phyloP scores from a whole-genome alignment of 2,797 vertebrate species.

The Xiphorhynchus erythropygius region DNA sequence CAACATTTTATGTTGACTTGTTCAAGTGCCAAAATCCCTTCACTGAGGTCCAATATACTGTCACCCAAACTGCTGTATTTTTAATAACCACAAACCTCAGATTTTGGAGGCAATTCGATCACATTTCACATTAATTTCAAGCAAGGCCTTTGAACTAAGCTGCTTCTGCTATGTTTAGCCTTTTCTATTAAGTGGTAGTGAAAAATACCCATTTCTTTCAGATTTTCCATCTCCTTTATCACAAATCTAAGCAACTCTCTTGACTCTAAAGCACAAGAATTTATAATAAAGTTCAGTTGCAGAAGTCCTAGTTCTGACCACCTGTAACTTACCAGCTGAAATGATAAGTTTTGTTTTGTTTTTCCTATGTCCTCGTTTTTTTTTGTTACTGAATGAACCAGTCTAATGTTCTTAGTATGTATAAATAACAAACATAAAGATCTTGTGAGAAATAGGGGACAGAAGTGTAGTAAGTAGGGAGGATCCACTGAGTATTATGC shows the following conservation, averaged over 20 bases:
- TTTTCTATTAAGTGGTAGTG: not conserved
- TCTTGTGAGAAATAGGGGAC: not conserved
- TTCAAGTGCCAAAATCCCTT: not conserved
- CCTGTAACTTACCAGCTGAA: not conserved
- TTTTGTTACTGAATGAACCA: not conserved
- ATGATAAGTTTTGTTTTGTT: not conserved
- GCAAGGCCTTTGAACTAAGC: not conserved
- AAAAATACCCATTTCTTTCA: not conserved
- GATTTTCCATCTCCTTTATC: not conserved
- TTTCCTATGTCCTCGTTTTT: not conserved
- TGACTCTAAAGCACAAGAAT: not conserved
- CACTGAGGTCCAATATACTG: not conserved
- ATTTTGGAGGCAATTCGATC: not conserved
- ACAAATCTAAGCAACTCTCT: not conserved
- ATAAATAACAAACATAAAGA: not conserved
- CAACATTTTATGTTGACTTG: not conserved
- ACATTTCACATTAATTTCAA: not conserved
- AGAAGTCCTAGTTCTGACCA: not conserved
- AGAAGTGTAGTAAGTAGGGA: not conserved
- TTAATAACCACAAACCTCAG: not conserved
- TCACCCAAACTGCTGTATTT: not conserved
- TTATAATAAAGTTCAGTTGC: not conserved
- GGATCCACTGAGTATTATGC: not conserved
- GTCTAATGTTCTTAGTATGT: rapidly evolving
- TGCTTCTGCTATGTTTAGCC: not conserved